Evolutionary conservation across 2,113 vertebrate species (phyloP).

Genomic region (Taurulus bubalis): DNA sequence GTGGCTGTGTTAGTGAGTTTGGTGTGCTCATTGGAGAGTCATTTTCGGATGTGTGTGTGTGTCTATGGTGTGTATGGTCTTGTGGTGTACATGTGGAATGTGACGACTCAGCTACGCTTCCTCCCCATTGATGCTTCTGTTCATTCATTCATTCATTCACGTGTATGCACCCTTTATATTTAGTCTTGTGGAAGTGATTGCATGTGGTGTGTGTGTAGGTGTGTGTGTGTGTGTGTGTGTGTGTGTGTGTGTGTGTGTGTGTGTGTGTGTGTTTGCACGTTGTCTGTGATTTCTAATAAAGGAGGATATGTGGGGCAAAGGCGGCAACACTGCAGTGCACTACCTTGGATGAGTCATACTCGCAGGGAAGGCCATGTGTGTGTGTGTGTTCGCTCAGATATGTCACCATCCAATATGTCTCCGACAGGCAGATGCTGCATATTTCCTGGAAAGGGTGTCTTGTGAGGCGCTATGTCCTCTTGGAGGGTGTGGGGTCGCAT

Average conservation of each 20-base stretch:
- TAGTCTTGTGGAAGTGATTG: not conserved
- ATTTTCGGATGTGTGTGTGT: conserved; percentile 42
- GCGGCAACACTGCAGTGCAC: conserved; percentile 2
- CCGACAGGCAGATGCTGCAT: conserved; percentile 29
- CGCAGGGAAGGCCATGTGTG: conserved; percentile 17
- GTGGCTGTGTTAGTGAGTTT: conserved; percentile 14
- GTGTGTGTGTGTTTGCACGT: not conserved
- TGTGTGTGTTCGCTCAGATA: not conserved
- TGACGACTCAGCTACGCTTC: conserved; percentile 67
- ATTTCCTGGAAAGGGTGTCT: conserved; percentile 31
- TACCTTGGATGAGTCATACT: conserved; percentile 39
- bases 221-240: not conserved
- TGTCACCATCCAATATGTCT: conserved; percentile 27
- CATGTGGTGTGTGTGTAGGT: not conserved
- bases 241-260: not conserved
- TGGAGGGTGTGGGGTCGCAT: not conserved
- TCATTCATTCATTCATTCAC: conserved; percentile 36
- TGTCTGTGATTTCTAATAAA: conserved; percentile 4
- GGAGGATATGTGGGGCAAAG: not conserved
- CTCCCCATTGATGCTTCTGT: conserved; percentile 54
- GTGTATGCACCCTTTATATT: not conserved
- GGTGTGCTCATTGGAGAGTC: conserved; percentile 26
- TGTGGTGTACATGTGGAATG: conserved; percentile 80
- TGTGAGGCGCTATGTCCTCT: conserved; percentile 3
- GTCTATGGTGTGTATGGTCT: conserved; percentile 49